Evolutionary conservation across 2,888 invertebrate species (phyloP).

Genomic region (Mimas tiliae): DNA sequence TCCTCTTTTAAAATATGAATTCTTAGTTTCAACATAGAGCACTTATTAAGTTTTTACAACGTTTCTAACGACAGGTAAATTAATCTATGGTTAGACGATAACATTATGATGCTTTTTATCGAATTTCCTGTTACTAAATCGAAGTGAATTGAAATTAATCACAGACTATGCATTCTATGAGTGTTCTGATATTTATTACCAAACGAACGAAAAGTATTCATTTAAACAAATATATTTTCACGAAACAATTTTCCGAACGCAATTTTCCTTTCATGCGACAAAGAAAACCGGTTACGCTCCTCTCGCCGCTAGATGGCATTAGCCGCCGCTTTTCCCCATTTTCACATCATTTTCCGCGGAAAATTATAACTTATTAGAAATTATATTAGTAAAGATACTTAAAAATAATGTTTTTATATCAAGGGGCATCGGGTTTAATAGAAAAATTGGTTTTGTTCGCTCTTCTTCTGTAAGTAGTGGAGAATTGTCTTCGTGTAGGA

Average conservation of each 20-base stretch:
- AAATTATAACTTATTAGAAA: background rate
- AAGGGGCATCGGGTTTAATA: no score
- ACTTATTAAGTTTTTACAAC: background rate
- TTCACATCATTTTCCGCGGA: constrained; percentile 57
- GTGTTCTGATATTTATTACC: background rate
- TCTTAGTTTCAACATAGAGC: background rate
- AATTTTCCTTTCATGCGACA: constrained; percentile 9
- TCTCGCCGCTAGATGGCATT: constrained; percentile 75
- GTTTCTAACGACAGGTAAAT: background rate
- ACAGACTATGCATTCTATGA: background rate
- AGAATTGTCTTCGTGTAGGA: background rate
- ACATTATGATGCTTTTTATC: background rate
- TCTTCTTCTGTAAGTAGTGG: background rate
- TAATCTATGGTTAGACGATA: background rate
- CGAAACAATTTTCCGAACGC: background rate
- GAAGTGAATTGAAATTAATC: background rate
- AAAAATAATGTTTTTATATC: background rate
- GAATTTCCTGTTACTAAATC: background rate
- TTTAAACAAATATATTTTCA: constrained; percentile 5
- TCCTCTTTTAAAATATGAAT: constrained; percentile 29
- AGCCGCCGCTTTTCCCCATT: constrained; percentile 59
- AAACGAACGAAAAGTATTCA: background rate
- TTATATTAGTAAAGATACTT: background rate
- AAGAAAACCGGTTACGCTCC: constrained; percentile 40
- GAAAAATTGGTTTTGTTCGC: background rate